Base-by-base conservation (phyloP, 2,888 invertebrate species). In the Acleris emargana region DNA sequence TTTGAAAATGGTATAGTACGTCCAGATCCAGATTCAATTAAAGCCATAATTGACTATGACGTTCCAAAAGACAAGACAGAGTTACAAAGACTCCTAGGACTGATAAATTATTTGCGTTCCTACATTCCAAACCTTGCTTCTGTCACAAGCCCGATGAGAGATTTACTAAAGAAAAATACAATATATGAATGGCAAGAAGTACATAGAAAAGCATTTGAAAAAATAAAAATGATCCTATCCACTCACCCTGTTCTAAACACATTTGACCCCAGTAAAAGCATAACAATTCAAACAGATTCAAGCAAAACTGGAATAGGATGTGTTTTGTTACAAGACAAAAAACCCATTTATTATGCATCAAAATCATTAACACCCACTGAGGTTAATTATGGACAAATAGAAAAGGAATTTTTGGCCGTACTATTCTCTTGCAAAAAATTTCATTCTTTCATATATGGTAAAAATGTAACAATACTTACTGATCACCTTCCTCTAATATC, bases 271-370 rank as follows among this genome's bases (percentile, higher is more conserved):
- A 51, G 25, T 25, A 25, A 25, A 25, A 5, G 5, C 4, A 6
- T 51, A 13, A 16, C 16, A 9, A 51, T 22, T 25, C 51, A 51
- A 51, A 25, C 25, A 16, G 51, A 51, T 5, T 22, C 28, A 13
- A 25, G 16, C 3, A 51, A 51, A 13, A 16, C 22, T 16, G 51
- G 51, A 25, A 22, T 51, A 16, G 51, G 51, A 25, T 51, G 51
- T 51, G 22, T 22, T 16, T 5, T 51, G 16, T 25, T 51, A 16
- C 51, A 51, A 25, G 51, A 51, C 2, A 25, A 22, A 9, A 51
- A 51, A 25, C 25, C 51, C 11, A 16, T 51, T 13, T 51, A 25
- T 13, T 51, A 25, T 51, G 51, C 51, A 51, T 51, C 51, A 22
- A 22, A 25, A 51, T 25, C 25, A n/a, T 51, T 51, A 16, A 51